Evolutionary conservation across 2,797 vertebrate species (phyloP).

Genomic region (Hipposideros larvatus): DNA sequence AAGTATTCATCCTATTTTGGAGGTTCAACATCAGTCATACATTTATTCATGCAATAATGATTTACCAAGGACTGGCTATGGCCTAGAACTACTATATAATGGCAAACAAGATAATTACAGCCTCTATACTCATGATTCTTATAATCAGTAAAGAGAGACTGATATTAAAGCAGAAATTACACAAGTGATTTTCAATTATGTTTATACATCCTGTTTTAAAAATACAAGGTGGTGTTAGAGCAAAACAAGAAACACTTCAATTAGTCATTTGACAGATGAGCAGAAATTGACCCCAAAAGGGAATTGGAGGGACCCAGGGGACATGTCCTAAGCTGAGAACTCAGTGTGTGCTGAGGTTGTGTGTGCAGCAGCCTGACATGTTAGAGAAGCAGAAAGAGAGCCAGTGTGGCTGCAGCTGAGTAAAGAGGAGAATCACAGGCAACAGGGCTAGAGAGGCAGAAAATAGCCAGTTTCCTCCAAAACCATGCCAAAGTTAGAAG

Average conservation of each 20-base stretch:
- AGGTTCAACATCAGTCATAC: constrained; percentile 31
- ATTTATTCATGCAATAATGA: not conserved
- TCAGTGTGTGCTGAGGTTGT: not conserved
- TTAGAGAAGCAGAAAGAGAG: not conserved
- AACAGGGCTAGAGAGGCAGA: not conserved
- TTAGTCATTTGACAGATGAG: not conserved
- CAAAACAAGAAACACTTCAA: constrained; percentile 34
- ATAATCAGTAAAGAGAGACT: not conserved
- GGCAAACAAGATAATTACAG: constrained; percentile 39
- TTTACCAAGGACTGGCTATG: not conserved
- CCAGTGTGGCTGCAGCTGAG: not conserved
- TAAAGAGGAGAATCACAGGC: not conserved
- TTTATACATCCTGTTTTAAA: constrained; percentile 22
- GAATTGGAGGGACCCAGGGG: not conserved
- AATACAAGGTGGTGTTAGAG: not conserved
- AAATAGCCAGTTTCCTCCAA: not conserved
- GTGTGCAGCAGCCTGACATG: not conserved
- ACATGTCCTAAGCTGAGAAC: not conserved
- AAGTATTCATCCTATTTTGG: not conserved
- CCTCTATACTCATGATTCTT: constrained; percentile 12
- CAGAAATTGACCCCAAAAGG: not conserved
- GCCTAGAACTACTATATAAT: not conserved
- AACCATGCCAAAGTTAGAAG: not conserved
- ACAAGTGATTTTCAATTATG: constrained; percentile 37
- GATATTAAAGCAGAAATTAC: constrained; percentile 39